A percentile compares a stretch with the other conserved stretches of the same genome.
Conservation (phyloP, 2,113 vertebrate genomes). For the Xiphorhynchus elegans region DNA sequence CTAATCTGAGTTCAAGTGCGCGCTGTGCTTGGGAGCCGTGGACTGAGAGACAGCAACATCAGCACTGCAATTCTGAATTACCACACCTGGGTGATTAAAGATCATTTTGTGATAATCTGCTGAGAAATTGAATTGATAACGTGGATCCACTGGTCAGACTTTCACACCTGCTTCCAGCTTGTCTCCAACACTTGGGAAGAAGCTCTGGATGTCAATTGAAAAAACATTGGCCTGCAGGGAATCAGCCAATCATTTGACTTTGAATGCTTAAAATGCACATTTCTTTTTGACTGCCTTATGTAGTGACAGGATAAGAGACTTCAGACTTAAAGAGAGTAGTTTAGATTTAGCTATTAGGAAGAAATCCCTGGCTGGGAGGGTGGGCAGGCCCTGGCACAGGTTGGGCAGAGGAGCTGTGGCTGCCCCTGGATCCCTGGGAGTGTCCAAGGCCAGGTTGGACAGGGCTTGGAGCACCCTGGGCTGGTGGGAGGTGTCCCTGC, state of each 20-base stretch:
- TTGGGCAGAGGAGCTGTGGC: neutral
- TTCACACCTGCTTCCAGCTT: neutral
- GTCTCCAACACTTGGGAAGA: fast-evolving
- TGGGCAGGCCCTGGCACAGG: neutral
- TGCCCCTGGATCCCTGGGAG: neutral
- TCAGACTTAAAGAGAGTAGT: neutral
- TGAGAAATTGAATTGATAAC: neutral
- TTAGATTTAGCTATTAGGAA: neutral
- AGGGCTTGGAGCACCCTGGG: neutral
- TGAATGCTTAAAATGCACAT: fast-evolving
- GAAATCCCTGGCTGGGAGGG: neutral
- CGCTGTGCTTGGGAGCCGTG: fast-evolving
- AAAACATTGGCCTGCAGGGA: neutral
- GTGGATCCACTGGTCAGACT: neutral
- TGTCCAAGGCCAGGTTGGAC: neutral
- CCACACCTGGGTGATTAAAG: neutral
- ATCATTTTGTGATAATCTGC: neutral
- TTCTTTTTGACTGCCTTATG: neutral
- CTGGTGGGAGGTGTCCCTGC: neutral
- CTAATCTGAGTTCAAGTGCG: neutral
- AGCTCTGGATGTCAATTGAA: neutral
- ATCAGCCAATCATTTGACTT: neutral
- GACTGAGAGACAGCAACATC: neutral
- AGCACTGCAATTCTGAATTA: neutral
- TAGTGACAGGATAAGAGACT: neutral